phyloP scores from a whole-genome alignment of 2,888 invertebrate genomes.

The Eurytoma adleriae region DNA sequence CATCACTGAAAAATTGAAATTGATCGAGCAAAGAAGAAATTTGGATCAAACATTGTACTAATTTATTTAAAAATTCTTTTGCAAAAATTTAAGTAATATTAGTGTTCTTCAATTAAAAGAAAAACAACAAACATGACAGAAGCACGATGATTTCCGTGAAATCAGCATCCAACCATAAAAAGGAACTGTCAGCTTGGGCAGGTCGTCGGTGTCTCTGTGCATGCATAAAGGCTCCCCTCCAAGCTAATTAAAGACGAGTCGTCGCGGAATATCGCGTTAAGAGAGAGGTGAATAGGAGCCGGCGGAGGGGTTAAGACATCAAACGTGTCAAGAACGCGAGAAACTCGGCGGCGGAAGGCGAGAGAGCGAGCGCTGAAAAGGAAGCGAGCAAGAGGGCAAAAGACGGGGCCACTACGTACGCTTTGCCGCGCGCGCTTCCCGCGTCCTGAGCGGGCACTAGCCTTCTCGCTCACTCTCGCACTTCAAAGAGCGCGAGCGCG shows the following conservation, averaged over 20 bases:
- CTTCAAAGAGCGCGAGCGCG: conserved; percentile 35
- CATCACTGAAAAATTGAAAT: no score
- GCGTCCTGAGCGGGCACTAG: conserved; percentile 20
- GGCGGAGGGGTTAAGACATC: conserved; percentile 47
- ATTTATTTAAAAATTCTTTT: no score
- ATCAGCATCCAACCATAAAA: no score
- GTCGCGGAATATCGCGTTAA: conserved; percentile 50
- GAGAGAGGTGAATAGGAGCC: background rate
- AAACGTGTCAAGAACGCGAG: conserved; percentile 51
- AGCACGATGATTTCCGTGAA: no score
- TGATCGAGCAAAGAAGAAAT: no score
- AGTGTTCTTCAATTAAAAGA: no score
- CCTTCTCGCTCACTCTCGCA: background rate
- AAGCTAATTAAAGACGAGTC: conserved; percentile 39
- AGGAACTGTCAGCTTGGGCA: background rate
- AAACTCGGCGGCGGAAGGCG: conserved; percentile 29
- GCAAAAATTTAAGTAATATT: no score
- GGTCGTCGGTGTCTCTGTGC: background rate
- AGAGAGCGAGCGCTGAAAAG: conserved; percentile 20
- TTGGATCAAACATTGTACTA: no score
- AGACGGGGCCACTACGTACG: conserved; percentile 6
- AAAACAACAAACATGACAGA: no score
- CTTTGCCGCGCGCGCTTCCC: background rate
- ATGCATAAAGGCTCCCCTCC: background rate
- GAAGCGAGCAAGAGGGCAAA: conserved; percentile 26